Evolutionary conservation across 2,888 invertebrate genomes (phyloP).

Genomic region (Metalampra italica): DNA sequence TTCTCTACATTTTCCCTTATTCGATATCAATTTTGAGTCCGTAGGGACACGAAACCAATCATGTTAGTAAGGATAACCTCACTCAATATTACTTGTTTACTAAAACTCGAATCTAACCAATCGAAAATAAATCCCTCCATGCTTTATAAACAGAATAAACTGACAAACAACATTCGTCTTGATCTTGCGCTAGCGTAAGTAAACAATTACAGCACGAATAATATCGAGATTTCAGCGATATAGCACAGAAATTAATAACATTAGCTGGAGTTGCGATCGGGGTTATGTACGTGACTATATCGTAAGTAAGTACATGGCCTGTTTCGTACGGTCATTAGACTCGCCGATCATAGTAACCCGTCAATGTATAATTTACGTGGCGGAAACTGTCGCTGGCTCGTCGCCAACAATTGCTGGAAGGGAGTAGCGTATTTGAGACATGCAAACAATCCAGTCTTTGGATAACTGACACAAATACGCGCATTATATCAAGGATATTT

Average conservation of each 20-base stretch:
- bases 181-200: conserved; percentile 18
- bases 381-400: conserved; percentile 38
- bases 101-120: not conserved
- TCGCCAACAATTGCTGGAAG: conserved; percentile 32
- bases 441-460: conserved; percentile 35
- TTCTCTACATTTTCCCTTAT: too few species aligned
- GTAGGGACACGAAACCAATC: too few species aligned
- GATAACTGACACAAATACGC: conserved; percentile 27
- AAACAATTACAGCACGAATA: conserved; percentile 20
- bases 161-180: conserved; percentile 6
- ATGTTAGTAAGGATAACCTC: too few species aligned
- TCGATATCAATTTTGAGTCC: too few species aligned
- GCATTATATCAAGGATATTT: conserved; percentile 19
- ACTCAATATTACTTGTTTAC: conserved; percentile 2
- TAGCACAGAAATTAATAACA: conserved; percentile 25
- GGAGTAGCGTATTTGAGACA: conserved; percentile 28
- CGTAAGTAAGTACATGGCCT: conserved; percentile 11
- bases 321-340: conserved; percentile 27
- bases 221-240: conserved; percentile 22
- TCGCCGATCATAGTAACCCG: conserved; percentile 31
- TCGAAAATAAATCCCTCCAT: not conserved
- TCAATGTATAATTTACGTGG: conserved; percentile 40
- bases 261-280: conserved; percentile 7
- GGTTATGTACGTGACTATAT: not conserved
- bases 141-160: conserved; percentile 4